Conservation (phyloP, 2,888 invertebrate species). For the Aphodius granarius region DNA sequence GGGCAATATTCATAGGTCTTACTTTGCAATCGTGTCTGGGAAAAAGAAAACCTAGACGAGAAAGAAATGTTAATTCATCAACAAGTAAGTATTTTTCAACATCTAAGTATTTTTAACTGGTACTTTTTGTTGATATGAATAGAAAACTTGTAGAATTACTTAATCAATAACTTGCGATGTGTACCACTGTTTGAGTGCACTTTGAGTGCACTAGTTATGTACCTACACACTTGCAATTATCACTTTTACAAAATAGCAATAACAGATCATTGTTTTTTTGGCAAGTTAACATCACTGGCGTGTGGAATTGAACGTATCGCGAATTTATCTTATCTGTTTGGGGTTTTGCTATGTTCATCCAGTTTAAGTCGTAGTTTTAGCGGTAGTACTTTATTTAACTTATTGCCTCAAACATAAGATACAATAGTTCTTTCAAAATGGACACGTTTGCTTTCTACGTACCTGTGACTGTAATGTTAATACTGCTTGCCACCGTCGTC, state of each 20-base stretch:
- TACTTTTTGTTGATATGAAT: no score
- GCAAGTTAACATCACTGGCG: background rate
- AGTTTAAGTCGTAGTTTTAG: background rate
- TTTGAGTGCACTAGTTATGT: no score
- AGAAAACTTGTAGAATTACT: no score
- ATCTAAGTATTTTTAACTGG: no score
- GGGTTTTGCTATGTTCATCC: background rate
- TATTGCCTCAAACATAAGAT: background rate
- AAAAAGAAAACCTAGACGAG: background rate
- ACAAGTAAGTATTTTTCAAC: background rate
- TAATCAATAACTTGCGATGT: no score
- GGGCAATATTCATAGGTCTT: background rate
- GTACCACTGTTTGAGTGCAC: no score
- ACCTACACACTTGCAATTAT: background rate
- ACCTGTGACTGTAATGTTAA: background rate
- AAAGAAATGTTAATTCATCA: background rate
- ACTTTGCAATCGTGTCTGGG: background rate
- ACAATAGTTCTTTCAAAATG: background rate
- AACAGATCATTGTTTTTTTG: background rate
- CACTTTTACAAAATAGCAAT: background rate
- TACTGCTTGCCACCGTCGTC: background rate
- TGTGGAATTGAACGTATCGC: background rate
- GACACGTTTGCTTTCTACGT: slow-evolving; percentile 1
- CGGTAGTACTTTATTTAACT: background rate
- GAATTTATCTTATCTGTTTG: background rate